Evolutionary conservation across 1,140 invertebrate genomes (phyloP).

Genomic region (Patella vulgata): DNA sequence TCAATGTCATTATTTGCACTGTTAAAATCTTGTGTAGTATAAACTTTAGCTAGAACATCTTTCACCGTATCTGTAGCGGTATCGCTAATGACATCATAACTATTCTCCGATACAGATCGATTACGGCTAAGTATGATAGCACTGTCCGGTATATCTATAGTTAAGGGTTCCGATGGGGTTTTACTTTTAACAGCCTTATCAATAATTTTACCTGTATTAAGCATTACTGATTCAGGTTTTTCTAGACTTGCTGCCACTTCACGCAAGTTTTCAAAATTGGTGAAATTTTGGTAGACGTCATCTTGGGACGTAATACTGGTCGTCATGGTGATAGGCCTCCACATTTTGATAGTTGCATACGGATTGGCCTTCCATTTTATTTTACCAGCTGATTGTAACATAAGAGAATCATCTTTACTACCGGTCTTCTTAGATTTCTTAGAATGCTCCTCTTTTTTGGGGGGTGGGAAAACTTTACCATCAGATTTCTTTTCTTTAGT

Average conservation of each 20-base stretch:
- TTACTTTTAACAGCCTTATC: neutral
- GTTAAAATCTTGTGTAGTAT: conserved; percentile 41
- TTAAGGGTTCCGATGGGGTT: neutral
- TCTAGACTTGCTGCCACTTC: neutral
- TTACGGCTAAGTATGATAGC: too few relatives aligned
- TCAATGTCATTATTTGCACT: conserved; percentile 53
- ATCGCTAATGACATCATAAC: conserved; percentile 45
- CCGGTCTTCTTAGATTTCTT: conserved; percentile 9
- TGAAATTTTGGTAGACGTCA: conserved; percentile 28
- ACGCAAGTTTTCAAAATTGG: conserved; percentile 28
- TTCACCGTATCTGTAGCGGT: conserved; percentile 44
- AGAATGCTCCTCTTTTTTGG: conserved; percentile 1
- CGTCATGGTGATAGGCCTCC: conserved; percentile 32
- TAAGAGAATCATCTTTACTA: conserved; percentile 30
- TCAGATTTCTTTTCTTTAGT: conserved; percentile 17
- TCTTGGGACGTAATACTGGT: conserved; percentile 15
- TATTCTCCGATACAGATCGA: conserved; percentile 40
- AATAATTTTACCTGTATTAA: neutral
- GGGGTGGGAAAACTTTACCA: conserved; percentile 13
- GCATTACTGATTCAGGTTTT: neutral
- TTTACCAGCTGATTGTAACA: conserved; percentile 4
- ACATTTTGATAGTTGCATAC: conserved; percentile 41
- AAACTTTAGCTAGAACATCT: conserved; percentile 45
- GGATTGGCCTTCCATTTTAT: conserved; percentile 37
- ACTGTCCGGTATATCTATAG: neutral